Evolutionary conservation across 2,113 vertebrate species (phyloP).

Genomic region (Cephalopholis sonnerati): DNA sequence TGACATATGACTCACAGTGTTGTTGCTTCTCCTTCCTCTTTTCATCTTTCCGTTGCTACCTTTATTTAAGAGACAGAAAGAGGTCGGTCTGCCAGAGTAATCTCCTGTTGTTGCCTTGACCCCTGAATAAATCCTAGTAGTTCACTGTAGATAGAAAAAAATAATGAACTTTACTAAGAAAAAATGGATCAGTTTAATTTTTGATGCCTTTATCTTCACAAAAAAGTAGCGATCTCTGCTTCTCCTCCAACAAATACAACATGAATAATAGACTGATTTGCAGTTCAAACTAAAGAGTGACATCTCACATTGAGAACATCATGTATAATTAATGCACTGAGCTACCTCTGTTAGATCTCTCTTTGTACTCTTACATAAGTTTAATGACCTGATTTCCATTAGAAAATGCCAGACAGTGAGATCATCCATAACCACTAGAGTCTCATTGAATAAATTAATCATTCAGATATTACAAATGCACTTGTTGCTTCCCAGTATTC

Average conservation of each 20-base stretch:
- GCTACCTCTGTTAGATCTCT: slow-evolving; percentile 28
- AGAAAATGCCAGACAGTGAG: slow-evolving; percentile 60
- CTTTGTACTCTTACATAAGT: slow-evolving; percentile 48
- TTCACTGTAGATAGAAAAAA: background rate
- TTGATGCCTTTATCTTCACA: too few relatives aligned
- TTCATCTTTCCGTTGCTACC: slow-evolving; percentile 4
- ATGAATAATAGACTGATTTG: slow-evolving; percentile 20
- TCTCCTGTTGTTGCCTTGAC: background rate
- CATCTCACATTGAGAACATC: slow-evolving; percentile 34
- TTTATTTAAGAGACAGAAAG: slow-evolving; percentile 20
- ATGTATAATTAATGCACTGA: slow-evolving; percentile 50
- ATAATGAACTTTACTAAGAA: background rate
- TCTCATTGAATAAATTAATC: slow-evolving; percentile 56
- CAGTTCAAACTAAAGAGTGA: slow-evolving; percentile 26
- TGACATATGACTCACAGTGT: slow-evolving; percentile 33
- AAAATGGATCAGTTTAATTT: background rate
- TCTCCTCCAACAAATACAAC: background rate
- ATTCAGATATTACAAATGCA: slow-evolving; percentile 42
- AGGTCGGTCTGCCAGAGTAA: background rate
- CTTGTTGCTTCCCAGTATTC: slow-evolving; percentile 45
- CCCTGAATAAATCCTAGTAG: background rate
- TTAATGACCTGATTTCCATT: slow-evolving; percentile 64
- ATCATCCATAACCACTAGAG: slow-evolving; percentile 35
- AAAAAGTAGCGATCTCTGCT: background rate
- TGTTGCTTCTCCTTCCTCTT: slow-evolving; percentile 14